phyloP scores from a whole-genome alignment of 1,140 invertebrate species.

The Tigriopus japonicus region DNA sequence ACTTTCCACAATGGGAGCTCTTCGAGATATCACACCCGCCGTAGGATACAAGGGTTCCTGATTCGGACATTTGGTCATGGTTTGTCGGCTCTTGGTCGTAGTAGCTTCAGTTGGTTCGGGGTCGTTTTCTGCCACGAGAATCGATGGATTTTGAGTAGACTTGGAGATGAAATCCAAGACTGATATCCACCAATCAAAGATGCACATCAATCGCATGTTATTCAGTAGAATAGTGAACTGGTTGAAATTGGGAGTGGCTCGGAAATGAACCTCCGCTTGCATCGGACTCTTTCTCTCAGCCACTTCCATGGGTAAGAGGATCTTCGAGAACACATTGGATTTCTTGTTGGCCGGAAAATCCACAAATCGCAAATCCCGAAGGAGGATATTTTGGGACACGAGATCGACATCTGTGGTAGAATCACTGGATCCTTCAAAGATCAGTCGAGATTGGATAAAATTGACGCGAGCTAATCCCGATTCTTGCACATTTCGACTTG shows the following conservation, averaged over 20 bases:
- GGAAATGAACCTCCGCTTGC: conserved; percentile 15
- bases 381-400: conserved; percentile 73
- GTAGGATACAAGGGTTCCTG: conserved; percentile 9
- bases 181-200: conserved; percentile 80
- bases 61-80: neutral
- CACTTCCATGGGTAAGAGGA: conserved; percentile 45
- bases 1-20: conserved; percentile 25
- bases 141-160: conserved; percentile 16
- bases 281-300: conserved; percentile 27
- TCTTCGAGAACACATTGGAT: conserved; percentile 71
- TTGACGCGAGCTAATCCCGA: conserved; percentile 62
- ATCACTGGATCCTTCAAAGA: conserved; percentile 64
- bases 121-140: neutral
- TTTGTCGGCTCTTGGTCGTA: neutral
- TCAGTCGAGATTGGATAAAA: conserved; percentile 71
- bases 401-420: conserved; percentile 76
- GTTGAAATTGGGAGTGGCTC: conserved; percentile 35
- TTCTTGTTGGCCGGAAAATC: conserved; percentile 44
- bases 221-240: conserved; percentile 79
- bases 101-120: neutral
- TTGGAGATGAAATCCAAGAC: conserved; percentile 55
- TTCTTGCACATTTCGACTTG: conserved; percentile 23
- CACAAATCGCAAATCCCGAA: conserved; percentile 54
- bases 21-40: conserved; percentile 18
- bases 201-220: conserved; percentile 82